Conservation (phyloP, 2,113 vertebrate species). For the Psittacara wagleri region DNA sequence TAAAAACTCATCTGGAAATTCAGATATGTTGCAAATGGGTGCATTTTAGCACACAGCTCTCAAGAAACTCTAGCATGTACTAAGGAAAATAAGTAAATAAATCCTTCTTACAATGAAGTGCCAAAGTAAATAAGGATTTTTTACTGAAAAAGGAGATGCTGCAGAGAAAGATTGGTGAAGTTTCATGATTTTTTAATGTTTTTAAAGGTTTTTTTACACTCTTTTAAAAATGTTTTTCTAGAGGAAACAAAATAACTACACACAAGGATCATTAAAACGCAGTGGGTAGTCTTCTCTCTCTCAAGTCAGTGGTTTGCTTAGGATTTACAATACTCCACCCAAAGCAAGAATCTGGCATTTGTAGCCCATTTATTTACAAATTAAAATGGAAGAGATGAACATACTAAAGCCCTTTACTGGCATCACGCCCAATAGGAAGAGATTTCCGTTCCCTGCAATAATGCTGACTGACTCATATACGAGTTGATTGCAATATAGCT, state of each 20-base stretch:
- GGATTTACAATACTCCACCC: not conserved
- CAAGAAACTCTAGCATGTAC: not conserved
- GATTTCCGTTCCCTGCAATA: not conserved
- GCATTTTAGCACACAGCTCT: not conserved
- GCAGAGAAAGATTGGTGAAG: rapidly evolving
- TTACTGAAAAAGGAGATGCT: not conserved
- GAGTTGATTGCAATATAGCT: not conserved
- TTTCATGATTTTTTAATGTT: not conserved
- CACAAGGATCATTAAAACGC: not conserved
- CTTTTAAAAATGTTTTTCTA: not conserved
- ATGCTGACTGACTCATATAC: not conserved
- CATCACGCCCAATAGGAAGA: not conserved
- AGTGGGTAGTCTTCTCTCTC: not conserved
- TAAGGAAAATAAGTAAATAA: not conserved
- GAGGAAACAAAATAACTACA: not conserved
- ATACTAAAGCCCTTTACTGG: not conserved
- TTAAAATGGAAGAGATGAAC: not conserved
- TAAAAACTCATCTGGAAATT: not conserved
- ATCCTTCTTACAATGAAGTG: not conserved
- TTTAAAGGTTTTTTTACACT: not conserved
- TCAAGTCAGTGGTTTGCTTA: not conserved
- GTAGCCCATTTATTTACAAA: not conserved
- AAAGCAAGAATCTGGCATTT: not conserved
- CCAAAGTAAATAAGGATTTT: not conserved
- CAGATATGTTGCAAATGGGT: not conserved